phyloP scores from a whole-genome alignment of 2,797 vertebrate genomes.

The Carduelis carduelis region DNA sequence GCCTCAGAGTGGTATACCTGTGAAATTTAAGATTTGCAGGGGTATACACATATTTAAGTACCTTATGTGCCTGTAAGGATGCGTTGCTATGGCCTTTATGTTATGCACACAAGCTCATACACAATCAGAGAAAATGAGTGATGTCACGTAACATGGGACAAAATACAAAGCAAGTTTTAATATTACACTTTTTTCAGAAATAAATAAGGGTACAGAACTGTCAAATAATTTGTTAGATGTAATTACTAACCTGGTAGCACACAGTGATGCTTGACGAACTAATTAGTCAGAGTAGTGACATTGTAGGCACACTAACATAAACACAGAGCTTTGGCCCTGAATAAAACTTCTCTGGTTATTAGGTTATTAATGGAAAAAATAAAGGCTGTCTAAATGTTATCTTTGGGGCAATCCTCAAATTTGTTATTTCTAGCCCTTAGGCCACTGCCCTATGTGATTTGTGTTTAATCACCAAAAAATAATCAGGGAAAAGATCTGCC shows the following conservation, averaged over 20 bases:
- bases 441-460: not conserved
- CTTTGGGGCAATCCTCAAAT: not conserved
- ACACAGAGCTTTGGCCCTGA: not conserved
- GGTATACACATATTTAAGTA: not conserved
- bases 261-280: not conserved
- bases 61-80: not conserved
- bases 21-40: not conserved
- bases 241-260: not conserved
- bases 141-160: not conserved
- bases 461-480: conserved; percentile 12
- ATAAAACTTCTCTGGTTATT: not conserved
- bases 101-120: not conserved
- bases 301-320: not conserved
- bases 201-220: not conserved
- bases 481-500: not conserved
- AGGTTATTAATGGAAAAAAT: conserved; percentile 31
- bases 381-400: not conserved
- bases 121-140: not conserved
- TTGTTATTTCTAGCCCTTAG: conserved; percentile 22
- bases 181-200: not conserved
- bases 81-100: not conserved
- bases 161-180: conserved; percentile 7
- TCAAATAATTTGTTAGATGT: not conserved
- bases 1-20: not conserved
- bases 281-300: conserved; percentile 5